Evolutionary conservation across 2,888 invertebrate species (phyloP), one percentile per base, ranked within the genome.

Genomic region (Keiferia lycopersicella): DNA sequence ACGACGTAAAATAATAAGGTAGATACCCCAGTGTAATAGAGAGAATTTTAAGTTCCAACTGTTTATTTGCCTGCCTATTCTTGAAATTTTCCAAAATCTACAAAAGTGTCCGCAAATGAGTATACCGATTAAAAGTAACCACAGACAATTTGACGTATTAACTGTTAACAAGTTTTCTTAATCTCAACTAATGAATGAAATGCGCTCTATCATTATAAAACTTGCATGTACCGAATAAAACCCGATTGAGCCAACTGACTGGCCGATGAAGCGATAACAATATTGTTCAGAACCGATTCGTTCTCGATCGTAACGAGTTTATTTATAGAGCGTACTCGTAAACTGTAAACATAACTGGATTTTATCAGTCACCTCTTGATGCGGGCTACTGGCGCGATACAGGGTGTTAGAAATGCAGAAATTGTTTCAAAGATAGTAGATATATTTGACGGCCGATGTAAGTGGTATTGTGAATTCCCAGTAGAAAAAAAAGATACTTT

Each of bases 261-360:
- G 16, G 16, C 16, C n/a, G 16, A 6, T 45, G 45, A n/a, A 45
- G n/a, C 16, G 45, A 45, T 45, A 45, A 45, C 16, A 45, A 45
- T 45, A 45, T 45, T 16, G 45, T 45, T 45, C n/a, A n/a, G 6
- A 45, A 45, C 45, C 45, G 45, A 45, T 45, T 45, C 8, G 45
- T 45, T 22, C 11, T 53, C 51, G 22, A 30, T 30, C n/a, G 2
- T 56, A n/a, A 30, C 34, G 1, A 2, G 51, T 34, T 56, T 56
- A 56, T 56, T 16, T 30, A 56, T 56, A 56, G 56, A 53, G 4
- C 11, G 18, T 14, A 11, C n/a, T n/a, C 10, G 34, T 7, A 8
- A 16, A 56, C n/a, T 34, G 26, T 34, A 56, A 56, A 56, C 56
- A 56, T 26, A 56, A 26, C 56, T 26, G 30, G 58, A 39, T 39